Base-by-base conservation (phyloP, 2,888 invertebrate species). In the Galeruca laticollis region DNA sequence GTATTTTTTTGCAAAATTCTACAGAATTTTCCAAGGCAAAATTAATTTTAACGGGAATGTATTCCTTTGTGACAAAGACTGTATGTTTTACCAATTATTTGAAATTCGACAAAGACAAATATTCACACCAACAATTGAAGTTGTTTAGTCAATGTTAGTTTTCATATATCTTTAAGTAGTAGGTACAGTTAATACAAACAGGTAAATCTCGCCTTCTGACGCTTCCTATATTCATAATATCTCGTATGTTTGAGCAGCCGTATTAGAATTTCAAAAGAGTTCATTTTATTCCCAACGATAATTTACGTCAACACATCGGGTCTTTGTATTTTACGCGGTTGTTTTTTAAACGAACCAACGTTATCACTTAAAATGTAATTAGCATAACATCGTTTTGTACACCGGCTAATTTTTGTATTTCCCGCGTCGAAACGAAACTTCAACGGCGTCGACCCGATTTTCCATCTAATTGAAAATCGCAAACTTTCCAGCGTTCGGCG, bases 401-500 rank as follows among this genome's bases (percentile, higher is more conserved):
- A n/a, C n/a, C n/a, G n/a, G n/a, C n/a, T n/a, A n/a, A n/a, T n/a
- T n/a, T n/a, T n/a, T n/a, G n/a, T n/a, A n/a, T n/a, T n/a, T n/a
- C n/a, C n/a, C n/a, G n/a, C n/a, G n/a, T n/a, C n/a, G n/a, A n/a
- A n/a, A n/a, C n/a, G n/a, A n/a, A n/a, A n/a, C n/a, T n/a, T n/a
- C n/a, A n/a, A n/a, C n/a, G n/a, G n/a, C 6, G 6, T 26, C 26
- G 26, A 26, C 6, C 6, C 18, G 6, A 9, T 47, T 47, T 47
- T 18, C 47, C 47, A 47, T 9, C 8, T 9, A 18, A 9, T 18
- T 47, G 47, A 47, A 47, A 47, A 47, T 6, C 47, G 47, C 47
- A 10, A 47, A 47, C 47, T 47, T 47, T 47, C 47, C 47, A 15
- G 47, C 47, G 15, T 15, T 47, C 47, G 18, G 18, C 47, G 47